Base-by-base conservation (phyloP, 1,140 invertebrate species). In the Drosophila yakuba region DNA sequence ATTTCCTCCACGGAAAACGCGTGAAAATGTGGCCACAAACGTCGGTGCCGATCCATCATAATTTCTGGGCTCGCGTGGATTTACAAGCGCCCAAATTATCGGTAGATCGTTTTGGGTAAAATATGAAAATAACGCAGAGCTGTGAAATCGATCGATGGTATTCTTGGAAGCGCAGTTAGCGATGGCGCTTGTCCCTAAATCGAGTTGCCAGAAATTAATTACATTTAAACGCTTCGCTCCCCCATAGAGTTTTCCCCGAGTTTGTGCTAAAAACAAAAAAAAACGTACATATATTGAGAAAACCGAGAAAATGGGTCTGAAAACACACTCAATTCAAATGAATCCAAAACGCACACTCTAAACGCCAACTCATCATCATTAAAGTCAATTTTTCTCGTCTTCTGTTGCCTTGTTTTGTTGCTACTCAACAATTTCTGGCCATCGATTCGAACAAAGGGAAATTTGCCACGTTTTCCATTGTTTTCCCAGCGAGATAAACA, bases 401-500 rank as follows among this genome's bases (percentile, higher is more conserved):
- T 71, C 57, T 80, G 57, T 80, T 77, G 68, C 50, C 39, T 60
- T 64, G 74, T 75, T 84, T 72, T 80, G 58, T 80, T 80, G 81
- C 61, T 66, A 69, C 68, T 83, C 71, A 58, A 79, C 80, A 75
- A 79, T 84, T 77, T 77, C 81, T 80, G 71, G 77, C 79, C 60
- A 84, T 78, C 69, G 85, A 89, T 67, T 85, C 62, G 74, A 81
- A 91, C 88, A 91, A 91, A 84, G 52, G 72, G 69, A 91, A 91
- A 91, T 90, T 90, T 91, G 89, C 86, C 88, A 91, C 86, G 81
- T 91, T 91, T 91, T 82, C 78, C 81, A 91, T 91, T 91, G 89
- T 91, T 78, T 84, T 80, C 69, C 74, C 76, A 62, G 51, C 45
- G 20, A 60, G 54, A 61, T 45, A 58, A 43, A 50, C 17, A 57